Percentiles rank a stretch among this genome's conserved stretches.
phyloP scores from a whole-genome alignment of 2,797 vertebrate genomes.

The Morelia viridis region DNA sequence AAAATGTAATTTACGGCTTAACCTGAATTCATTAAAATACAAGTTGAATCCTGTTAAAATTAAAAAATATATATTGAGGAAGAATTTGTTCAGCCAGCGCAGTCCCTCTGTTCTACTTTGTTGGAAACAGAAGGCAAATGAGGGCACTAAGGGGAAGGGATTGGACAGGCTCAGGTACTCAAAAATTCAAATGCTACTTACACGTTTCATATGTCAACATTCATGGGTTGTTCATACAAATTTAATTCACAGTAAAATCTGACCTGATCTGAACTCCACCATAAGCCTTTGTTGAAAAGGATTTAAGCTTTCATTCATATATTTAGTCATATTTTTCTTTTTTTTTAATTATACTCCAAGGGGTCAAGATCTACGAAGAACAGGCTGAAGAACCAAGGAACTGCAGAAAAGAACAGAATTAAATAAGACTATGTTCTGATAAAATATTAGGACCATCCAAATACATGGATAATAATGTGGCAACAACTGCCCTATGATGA shows the following conservation, averaged over 20 bases:
- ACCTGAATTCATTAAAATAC: conserved; percentile 67
- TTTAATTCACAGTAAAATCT: accelerated
- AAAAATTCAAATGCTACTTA: conserved; percentile 58
- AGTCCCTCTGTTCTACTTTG: background rate
- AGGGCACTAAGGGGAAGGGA: background rate
- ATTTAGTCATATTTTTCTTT: background rate
- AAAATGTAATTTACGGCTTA: conserved; percentile 68
- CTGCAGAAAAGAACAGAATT: background rate
- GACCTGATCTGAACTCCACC: conserved; percentile 13
- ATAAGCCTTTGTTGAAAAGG: background rate
- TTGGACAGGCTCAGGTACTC: conserved; percentile 43
- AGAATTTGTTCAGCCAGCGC: conserved; percentile 2
- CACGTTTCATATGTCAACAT: background rate
- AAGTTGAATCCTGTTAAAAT: conserved; percentile 41
- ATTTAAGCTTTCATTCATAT: background rate
- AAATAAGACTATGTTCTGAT: background rate
- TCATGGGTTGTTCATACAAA: background rate
- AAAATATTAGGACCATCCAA: background rate
- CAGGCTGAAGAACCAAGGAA: background rate
- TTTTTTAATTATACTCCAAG: background rate
- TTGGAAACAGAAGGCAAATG: conserved; percentile 43
- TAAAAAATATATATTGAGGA: background rate
- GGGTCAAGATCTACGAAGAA: background rate
- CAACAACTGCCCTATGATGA: background rate
- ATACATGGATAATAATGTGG: background rate